A percentile compares a stretch with the other conserved stretches of the same genome.
phyloP scores from a whole-genome alignment of 2,888 invertebrate genomes.

The Scaptomyza cyrtandrae region DNA sequence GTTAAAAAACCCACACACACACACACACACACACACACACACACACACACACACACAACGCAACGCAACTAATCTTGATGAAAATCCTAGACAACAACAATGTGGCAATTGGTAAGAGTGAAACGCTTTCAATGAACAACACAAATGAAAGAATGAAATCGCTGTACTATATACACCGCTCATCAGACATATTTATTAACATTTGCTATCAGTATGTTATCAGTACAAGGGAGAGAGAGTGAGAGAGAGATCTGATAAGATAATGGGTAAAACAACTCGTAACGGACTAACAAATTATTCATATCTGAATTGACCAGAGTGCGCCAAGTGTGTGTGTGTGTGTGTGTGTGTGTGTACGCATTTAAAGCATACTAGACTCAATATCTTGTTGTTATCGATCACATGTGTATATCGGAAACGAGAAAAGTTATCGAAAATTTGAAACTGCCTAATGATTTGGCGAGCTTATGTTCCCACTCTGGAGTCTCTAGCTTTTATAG shows the following conservation, averaged over 20 bases:
- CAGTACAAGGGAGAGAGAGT: constrained; percentile 11
- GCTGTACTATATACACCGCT: constrained; percentile 11
- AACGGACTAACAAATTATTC: constrained; percentile 15
- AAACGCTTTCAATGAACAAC: constrained; percentile 25
- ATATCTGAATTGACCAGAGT: constrained; percentile 43
- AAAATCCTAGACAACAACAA: constrained; percentile 42
- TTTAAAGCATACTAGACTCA: too few species aligned
- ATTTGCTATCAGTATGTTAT: constrained; percentile 49
- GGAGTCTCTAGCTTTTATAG: too few species aligned
- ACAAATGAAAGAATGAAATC: constrained; percentile 26
- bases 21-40: constrained; percentile 6
- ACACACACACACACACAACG: constrained; percentile 10
- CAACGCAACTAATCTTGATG: constrained; percentile 4
- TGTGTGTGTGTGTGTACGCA: too few species aligned
- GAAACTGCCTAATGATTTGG: too few species aligned
- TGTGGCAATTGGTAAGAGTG: constrained; percentile 14
- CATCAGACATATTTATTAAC: constrained; percentile 34
- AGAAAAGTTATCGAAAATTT: too few species aligned
- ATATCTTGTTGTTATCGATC: too few species aligned
- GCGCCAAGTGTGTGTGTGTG: neutral
- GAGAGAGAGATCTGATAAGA: constrained; percentile 46
- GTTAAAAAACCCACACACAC: constrained; percentile 6
- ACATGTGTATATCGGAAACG: too few species aligned
- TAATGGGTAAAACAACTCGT: constrained; percentile 36
- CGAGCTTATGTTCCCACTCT: too few species aligned